These are phyloP conservation scores for Lissonota sp. DNA, from an alignment of 2,888 invertebrate genomes.

Conservation along the genomic window DNA sequence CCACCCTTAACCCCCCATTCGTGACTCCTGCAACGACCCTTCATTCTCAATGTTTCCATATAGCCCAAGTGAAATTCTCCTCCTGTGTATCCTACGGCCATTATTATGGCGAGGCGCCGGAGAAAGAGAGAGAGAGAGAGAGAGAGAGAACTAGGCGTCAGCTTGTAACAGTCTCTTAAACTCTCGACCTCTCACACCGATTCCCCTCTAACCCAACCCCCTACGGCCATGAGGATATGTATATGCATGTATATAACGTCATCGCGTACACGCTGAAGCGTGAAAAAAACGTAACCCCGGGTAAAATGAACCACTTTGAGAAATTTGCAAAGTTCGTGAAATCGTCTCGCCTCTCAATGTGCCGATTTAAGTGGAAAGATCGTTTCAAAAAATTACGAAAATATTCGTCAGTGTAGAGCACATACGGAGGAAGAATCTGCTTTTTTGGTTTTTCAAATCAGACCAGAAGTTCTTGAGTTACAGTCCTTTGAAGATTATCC, in stretches of 20 bases:
- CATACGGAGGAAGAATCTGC: not conserved
- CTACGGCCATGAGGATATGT: constrained; percentile 13
- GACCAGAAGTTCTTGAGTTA: not conserved
- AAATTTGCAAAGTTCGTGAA: not conserved
- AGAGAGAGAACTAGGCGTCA: constrained; percentile 76
- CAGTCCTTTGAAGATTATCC: not conserved
- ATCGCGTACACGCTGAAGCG: not conserved
- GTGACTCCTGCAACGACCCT: constrained; percentile 65
- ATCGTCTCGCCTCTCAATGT: not conserved
- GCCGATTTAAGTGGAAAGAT: not conserved
- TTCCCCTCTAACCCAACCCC: constrained; percentile 50
- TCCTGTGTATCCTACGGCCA: constrained; percentile 57
- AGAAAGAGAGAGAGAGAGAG: too few species aligned
- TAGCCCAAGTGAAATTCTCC: constrained; percentile 42
- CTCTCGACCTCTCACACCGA: constrained; percentile 68
- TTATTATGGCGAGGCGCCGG: constrained; percentile 68
- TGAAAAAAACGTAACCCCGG: not conserved
- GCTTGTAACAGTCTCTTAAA: constrained; percentile 84
- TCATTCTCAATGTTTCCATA: constrained; percentile 67
- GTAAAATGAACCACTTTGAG: constrained; percentile 1
- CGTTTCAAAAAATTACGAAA: not conserved
- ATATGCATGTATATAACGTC: constrained; percentile 5
- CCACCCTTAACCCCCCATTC: constrained; percentile 48
- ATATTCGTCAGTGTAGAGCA: not conserved
- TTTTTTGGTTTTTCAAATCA: not conserved